Evolutionary conservation across 2,797 vertebrate species (phyloP), one percentile per base, ranked within the genome.

Genomic region (Myotis vivesi): DNA sequence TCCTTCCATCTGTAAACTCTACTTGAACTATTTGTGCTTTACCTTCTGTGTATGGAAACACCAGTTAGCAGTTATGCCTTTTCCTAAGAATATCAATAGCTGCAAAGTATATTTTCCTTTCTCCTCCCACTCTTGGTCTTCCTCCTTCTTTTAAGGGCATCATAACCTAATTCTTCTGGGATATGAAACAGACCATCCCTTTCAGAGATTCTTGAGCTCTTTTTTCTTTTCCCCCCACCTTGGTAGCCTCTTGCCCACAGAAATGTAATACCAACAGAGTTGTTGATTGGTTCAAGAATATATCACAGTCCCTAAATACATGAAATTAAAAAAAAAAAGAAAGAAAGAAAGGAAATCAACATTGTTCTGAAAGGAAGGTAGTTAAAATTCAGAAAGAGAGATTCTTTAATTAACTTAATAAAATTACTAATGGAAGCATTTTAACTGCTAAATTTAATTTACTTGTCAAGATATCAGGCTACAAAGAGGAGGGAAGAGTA

Each of bases 381-480:
- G 98, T 98, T 99, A 98, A 98, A 98, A 98, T 98, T 98, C 98
- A 99, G 98, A 99, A 99, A 99, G 98, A 98, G 98, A 98, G 98
- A 98, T 98, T 97, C 97, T 98, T 98, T 99, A 99, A 99, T 99
- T 99, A 99, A 99, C 99, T 99, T 99, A 99, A 99, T 99, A 99
- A 99, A 99, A 99, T 99, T 99, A 99, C 98, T 99, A 99, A 99
- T 99, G 98, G 98, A 99, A 99, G 98, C 98, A 99, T 99, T 99
- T 99, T 98, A 98, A 99, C 98, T 99, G 99, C 99, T 99, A 99
- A 99, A 99, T 99, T 99, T 99, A 99, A 99, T 99, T 99, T 99
- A 99, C 99, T 99, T 99, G 99, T 99, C 99, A 99, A 99, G 98
- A 98, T 98, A 98, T 98, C 98, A 98, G 97, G 98, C 98, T 98